A percentile compares a stretch with the other conserved stretches of the same genome.
These are phyloP conservation scores for Osmerus eperlanus DNA, from an alignment of 2,113 vertebrate species.

Conservation along the genomic window DNA sequence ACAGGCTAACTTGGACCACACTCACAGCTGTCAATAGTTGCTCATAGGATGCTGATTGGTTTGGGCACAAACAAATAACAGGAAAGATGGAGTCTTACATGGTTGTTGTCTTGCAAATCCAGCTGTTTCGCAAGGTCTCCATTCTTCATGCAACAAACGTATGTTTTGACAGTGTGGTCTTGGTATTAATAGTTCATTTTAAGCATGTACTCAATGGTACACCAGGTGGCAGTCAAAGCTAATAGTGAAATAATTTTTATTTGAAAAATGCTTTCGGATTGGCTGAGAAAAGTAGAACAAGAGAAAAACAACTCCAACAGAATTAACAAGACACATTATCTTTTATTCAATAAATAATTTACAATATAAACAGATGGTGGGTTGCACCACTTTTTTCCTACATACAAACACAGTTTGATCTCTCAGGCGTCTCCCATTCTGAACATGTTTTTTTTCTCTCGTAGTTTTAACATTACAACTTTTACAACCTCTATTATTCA, in stretches of 20 bases:
- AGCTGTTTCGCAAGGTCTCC: too few relatives aligned
- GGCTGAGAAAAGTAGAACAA: neutral
- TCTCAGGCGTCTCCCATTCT: conserved; percentile 58
- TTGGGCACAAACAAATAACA: too few relatives aligned
- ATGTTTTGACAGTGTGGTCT: too few relatives aligned
- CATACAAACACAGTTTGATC: conserved; percentile 70
- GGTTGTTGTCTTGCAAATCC: too few relatives aligned
- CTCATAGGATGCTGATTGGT: too few relatives aligned
- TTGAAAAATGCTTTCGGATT: conserved; percentile 11
- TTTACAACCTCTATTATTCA: conserved; percentile 42
- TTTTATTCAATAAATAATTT: conserved; percentile 99
- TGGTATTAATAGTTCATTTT: too few relatives aligned
- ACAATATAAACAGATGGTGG: conserved; percentile 86
- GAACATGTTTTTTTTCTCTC: conserved; percentile 42
- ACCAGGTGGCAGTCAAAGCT: conserved; percentile 58
- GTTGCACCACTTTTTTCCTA: conserved; percentile 73
- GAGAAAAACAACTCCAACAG: conserved; percentile 42
- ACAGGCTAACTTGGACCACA: too few relatives aligned
- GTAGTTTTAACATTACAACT: conserved; percentile 47
- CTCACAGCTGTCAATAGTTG: too few relatives aligned
- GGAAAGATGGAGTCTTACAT: too few relatives aligned
- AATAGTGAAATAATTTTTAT: neutral
- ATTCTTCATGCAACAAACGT: too few relatives aligned
- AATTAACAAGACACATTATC: conserved; percentile 78
- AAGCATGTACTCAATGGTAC: conserved; percentile 14